Conservation (phyloP, 2,888 invertebrate species). For the Bombylius major region DNA sequence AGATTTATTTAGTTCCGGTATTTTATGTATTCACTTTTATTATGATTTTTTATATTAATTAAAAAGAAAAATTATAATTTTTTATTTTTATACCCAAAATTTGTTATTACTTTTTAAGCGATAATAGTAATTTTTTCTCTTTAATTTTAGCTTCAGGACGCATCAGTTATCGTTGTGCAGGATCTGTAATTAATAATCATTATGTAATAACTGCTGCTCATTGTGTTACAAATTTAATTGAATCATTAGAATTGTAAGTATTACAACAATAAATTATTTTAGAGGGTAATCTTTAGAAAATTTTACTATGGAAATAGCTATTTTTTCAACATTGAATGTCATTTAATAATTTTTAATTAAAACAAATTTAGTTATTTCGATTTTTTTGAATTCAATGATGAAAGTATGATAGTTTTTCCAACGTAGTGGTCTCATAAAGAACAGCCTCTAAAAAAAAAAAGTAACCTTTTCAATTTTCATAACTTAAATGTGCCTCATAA, state of each 20-base stretch:
- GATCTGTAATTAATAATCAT: conserved; percentile 41
- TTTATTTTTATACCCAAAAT: too few relatives aligned
- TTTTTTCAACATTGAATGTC: neutral
- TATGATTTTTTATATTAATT: too few relatives aligned
- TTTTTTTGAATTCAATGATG: too few relatives aligned
- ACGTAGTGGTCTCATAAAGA: too few relatives aligned
- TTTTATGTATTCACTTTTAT: too few relatives aligned
- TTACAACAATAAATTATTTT: neutral
- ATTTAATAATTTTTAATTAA: neutral
- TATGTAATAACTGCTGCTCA: conserved; percentile 49
- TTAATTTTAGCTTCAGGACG: conserved; percentile 16
- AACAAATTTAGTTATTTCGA: neutral
- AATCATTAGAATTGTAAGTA: conserved; percentile 35
- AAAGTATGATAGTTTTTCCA: too few relatives aligned
- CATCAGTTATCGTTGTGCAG: conserved; percentile 36
- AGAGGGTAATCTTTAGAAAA: neutral
- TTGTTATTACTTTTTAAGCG: too few relatives aligned
- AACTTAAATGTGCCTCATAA: too few relatives aligned
- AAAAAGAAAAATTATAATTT: too few relatives aligned
- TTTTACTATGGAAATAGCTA: neutral
- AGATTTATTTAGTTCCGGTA: too few relatives aligned
- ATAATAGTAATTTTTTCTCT: neutral
- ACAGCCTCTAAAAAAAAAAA: too few relatives aligned
- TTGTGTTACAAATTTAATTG: conserved; percentile 42
- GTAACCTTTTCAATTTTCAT: too few relatives aligned